Percentiles rank a stretch among this genome's conserved stretches.
Evolutionary conservation across 1,140 invertebrate species (phyloP).

Genomic region (Drosophila guanche): DNA sequence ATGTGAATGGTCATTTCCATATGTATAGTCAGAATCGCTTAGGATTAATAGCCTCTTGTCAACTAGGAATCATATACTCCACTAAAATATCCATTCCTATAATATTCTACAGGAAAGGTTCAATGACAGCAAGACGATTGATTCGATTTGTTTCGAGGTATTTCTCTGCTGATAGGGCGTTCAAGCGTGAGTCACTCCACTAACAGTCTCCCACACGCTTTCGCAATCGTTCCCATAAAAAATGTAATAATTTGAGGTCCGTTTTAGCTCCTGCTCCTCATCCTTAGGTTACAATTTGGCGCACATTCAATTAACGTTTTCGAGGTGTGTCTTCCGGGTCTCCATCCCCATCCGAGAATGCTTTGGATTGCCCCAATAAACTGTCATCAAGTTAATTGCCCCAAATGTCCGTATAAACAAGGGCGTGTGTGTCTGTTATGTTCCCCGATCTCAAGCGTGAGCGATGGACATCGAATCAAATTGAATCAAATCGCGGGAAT

Average conservation of each 20-base stretch:
- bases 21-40: no score
- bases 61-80: no score
- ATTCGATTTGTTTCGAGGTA: slow-evolving; percentile 17
- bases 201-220: not conserved
- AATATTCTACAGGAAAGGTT: slow-evolving; percentile 34
- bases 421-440: slow-evolving; percentile 30
- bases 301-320: slow-evolving; percentile 47
- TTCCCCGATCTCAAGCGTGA: not conserved
- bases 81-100: no score
- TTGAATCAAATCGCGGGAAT: slow-evolving; percentile 45
- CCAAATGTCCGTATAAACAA: slow-evolving; percentile 51
- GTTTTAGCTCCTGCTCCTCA: slow-evolving; percentile 12
- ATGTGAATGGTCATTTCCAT: no score
- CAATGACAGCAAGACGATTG: slow-evolving; percentile 52
- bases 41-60: no score
- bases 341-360: slow-evolving; percentile 5
- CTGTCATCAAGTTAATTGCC: slow-evolving; percentile 57
- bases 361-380: slow-evolving; percentile 52
- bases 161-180: slow-evolving; percentile 18
- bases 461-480: slow-evolving; percentile 27
- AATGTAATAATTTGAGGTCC: slow-evolving; percentile 3
- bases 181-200: slow-evolving; percentile 30
- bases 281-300: slow-evolving; percentile 30
- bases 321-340: slow-evolving; percentile 31
- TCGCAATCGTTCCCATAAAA: slow-evolving; percentile 16